These are phyloP conservation scores for Ophioderma brevispina DNA, from an alignment of 35 echinoderm and acorn worm genomes.

Conservation along the genomic window DNA sequence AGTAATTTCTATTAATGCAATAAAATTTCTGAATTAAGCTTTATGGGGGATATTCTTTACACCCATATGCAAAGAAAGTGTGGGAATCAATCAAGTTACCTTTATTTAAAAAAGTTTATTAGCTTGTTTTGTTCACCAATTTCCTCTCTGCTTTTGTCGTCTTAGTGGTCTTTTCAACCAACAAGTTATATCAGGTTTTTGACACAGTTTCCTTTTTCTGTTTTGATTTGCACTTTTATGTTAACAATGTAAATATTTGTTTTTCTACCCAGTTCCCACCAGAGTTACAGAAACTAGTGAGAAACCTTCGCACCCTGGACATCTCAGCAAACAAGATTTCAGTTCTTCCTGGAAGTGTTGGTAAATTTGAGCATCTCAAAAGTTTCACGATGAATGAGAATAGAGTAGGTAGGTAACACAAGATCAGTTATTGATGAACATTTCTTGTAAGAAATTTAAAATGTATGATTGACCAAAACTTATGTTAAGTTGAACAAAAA, in stretches of 20 bases:
- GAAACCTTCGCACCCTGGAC: constrained; percentile 79
- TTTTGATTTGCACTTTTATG: not conserved
- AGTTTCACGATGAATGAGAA: constrained; percentile 64
- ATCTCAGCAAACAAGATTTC: constrained; percentile 77
- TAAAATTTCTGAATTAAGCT: too few species aligned
- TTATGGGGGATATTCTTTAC: too few species aligned
- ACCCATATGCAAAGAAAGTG: too few species aligned
- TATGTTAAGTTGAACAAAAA: too few species aligned
- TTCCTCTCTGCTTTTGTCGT: too few species aligned
- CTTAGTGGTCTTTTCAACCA: not conserved
- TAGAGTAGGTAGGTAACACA: constrained; percentile 66
- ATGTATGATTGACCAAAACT: not conserved
- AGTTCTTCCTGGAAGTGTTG: constrained; percentile 36
- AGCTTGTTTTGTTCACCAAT: too few species aligned
- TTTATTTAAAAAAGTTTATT: too few species aligned
- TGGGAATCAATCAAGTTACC: too few species aligned
- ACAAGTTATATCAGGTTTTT: not conserved
- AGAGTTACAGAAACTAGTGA: constrained; percentile 68
- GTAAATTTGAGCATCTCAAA: constrained; percentile 66
- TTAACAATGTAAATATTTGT: not conserved
- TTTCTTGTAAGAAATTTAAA: not conserved
- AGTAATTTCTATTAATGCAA: too few species aligned
- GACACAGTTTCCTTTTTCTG: not conserved
- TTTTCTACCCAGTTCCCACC: constrained; percentile 74
- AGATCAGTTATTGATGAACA: not conserved